A percentile compares a stretch with the other conserved stretches of the same genome.
These are phyloP conservation scores for Drosophila dives DNA, from an alignment of 2,888 invertebrate genomes.

Conservation along the genomic window DNA sequence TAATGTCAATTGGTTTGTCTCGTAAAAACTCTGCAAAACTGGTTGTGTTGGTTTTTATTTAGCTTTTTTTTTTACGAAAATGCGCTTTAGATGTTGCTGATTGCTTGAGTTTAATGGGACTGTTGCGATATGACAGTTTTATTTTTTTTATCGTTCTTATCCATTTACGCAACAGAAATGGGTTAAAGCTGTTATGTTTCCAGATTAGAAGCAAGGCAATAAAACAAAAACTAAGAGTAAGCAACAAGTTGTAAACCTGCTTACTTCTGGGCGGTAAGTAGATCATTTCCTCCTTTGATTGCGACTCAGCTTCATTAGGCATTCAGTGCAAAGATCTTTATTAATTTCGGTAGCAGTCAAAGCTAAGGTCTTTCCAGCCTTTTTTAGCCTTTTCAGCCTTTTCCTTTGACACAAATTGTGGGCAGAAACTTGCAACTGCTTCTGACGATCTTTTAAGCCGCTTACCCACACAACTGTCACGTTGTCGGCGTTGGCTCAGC, in stretches of 20 bases:
- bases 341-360: conserved; percentile 63
- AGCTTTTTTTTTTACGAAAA: conserved; percentile 22
- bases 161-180: conserved; percentile 21
- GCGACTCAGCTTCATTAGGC: conserved; percentile 55
- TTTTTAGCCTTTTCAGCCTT: conserved; percentile 4
- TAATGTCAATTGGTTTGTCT: conserved; percentile 38
- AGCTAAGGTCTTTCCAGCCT: conserved; percentile 10
- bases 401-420: conserved; percentile 31
- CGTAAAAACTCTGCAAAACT: conserved; percentile 47
- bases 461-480: conserved; percentile 76
- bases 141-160: conserved; percentile 23
- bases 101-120: conserved; percentile 24
- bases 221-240: background rate
- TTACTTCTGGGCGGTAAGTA: conserved; percentile 56
- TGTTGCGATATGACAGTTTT: conserved; percentile 29
- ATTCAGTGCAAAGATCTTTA: conserved; percentile 57
- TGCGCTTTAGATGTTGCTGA: conserved; percentile 19
- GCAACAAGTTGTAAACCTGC: background rate
- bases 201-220: conserved; percentile 7
- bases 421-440: conserved; percentile 21
- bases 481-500: conserved; percentile 31
- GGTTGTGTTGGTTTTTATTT: conserved; percentile 17
- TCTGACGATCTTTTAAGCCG: conserved; percentile 65
- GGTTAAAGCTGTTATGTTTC: conserved; percentile 15
- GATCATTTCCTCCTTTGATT: conserved; percentile 49